Evolutionary conservation across 2,888 invertebrate genomes (phyloP), one percentile per base, ranked within the genome.

Genomic region (Dioctria linearis): DNA sequence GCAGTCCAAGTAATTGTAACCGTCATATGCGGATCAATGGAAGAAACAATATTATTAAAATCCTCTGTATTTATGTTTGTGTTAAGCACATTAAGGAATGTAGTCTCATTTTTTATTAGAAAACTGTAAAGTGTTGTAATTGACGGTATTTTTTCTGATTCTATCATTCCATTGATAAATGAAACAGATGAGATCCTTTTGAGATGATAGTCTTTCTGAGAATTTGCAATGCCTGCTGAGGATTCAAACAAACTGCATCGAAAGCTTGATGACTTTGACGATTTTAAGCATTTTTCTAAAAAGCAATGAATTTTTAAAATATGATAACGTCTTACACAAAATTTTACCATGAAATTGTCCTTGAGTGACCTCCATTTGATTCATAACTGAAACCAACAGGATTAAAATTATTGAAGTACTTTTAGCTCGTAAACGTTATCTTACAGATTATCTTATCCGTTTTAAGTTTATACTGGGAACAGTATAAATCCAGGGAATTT

Each of bases 51-150:
- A 71, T 85, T 86, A 83, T 89, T 89, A 46, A 89, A 89, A 80
- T 89, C 89, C 82, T 89, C 89, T 5, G 86, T 86, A 46, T 86
- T 87, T 37, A 87, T 86, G 79, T 84, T 86, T 13, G 83, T 73
- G 46, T 83, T 83, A 57, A 83, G 81, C 1, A 85, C 84, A 79
- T 86, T 86, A 5, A 88, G 86, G 82, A 85, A 89, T 71, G 86
- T 85, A 0, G 89, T 89, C 84, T 89, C 89, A 81, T 88, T 86
- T 80, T 89, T 89, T 81, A 86, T 84, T 39, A 89, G 82, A 79
- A 89, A 89, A 63, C 88, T 86, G 71, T 86, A 86, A 5, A 87
- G 83, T 66, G 87, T 87, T 1, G 84, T 83, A 11, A 87, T 82
- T 42, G 84, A 80, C 3, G 88, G 88, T 75, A 85, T 80, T 54